Evolutionary conservation across 1,140 invertebrate genomes (phyloP).

Genomic region (Tetramorium parvispinum): DNA sequence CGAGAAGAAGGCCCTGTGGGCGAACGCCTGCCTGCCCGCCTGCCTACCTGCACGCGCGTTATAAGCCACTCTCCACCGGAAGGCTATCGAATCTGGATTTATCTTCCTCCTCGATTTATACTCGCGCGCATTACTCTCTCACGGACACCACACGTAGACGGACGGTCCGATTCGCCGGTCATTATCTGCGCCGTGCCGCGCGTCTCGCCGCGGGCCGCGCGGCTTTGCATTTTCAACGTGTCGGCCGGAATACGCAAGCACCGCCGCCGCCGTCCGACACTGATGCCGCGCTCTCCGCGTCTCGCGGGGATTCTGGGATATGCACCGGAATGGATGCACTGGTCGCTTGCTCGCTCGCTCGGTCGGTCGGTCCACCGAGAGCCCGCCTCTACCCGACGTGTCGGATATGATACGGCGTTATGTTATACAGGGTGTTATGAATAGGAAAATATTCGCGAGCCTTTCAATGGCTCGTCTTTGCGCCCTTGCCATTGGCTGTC

Average conservation of each 20-base stretch:
- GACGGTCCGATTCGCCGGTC: conserved; percentile 14
- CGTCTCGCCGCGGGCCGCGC: conserved; percentile 48
- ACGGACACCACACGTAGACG: neutral
- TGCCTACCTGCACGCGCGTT: conserved; percentile 49
- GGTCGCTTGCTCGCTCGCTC: neutral
- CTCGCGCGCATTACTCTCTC: neutral
- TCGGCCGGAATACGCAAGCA: conserved; percentile 15
- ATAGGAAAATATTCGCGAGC: neutral
- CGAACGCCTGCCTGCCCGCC: conserved; percentile 42
- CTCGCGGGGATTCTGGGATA: conserved; percentile 39
- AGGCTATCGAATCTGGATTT: conserved; percentile 60
- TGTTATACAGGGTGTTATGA: conserved; percentile 8
- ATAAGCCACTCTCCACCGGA: conserved; percentile 47
- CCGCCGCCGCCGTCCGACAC: neutral
- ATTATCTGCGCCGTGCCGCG: conserved; percentile 44
- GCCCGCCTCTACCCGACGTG: neutral
- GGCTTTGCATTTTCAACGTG: conserved; percentile 52
- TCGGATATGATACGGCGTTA: conserved; percentile 1
- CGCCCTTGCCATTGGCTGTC: neutral
- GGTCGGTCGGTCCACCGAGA: neutral
- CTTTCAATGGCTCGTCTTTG: neutral
- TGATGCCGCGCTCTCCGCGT: conserved; percentile 5
- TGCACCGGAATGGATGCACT: conserved; percentile 8
- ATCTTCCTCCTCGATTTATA: conserved; percentile 32
- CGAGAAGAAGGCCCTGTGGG: conserved; percentile 51